Evolutionary conservation across 2,113 vertebrate genomes (phyloP).

Genomic region (Menidia beryllina): DNA sequence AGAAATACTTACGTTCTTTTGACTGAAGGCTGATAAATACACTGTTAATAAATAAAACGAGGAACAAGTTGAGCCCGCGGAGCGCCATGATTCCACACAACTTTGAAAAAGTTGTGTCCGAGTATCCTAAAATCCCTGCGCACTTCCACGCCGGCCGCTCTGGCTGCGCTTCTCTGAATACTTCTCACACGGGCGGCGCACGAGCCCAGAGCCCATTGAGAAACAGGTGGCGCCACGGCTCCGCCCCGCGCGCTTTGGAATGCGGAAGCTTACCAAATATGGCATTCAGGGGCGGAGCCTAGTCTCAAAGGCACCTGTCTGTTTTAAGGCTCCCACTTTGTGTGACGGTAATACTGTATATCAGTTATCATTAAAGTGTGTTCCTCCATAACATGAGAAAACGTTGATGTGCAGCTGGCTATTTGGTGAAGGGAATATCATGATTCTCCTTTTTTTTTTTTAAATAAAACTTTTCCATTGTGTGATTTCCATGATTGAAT

Average conservation of each 20-base stretch:
- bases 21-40: constrained; percentile 72
- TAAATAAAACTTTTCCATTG: no score
- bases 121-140: background rate
- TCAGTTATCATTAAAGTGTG: no score
- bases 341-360: background rate
- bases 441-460: no score
- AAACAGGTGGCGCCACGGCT: constrained; percentile 74
- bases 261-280: constrained; percentile 66
- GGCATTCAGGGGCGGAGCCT: constrained; percentile 57
- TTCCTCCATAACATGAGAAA: no score
- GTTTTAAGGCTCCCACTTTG: constrained; percentile 28
- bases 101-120: constrained; percentile 25
- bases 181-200: constrained; percentile 18
- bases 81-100: constrained; percentile 72
- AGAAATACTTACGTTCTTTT: constrained; percentile 80
- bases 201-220: constrained; percentile 73
- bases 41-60: constrained; percentile 73
- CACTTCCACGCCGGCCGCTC: constrained; percentile 27
- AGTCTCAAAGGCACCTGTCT: constrained; percentile 55
- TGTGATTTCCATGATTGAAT: no score
- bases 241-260: constrained; percentile 75
- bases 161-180: constrained; percentile 16
- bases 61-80: constrained; percentile 55
- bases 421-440: no score
- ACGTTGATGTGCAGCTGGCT: no score